Percentiles rank a stretch among this genome's conserved stretches.
Evolutionary conservation across 2,113 vertebrate genomes (phyloP).

Genomic region (Pteropus alecto): DNA sequence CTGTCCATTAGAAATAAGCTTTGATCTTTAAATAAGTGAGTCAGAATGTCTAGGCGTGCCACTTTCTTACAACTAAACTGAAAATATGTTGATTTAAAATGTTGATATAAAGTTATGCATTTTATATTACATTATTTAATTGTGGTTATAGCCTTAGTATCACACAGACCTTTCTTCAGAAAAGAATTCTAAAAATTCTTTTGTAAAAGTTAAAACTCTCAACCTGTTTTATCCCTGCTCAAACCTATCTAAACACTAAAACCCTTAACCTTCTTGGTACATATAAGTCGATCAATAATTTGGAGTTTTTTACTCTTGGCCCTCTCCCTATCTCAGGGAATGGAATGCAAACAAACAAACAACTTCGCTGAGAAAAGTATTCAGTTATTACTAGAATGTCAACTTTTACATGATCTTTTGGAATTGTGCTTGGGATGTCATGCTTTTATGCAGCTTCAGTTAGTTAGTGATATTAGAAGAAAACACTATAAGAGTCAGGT

Average conservation of each 20-base stretch:
- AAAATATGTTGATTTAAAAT: neutral
- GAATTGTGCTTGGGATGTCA: neutral
- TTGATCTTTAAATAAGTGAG: neutral
- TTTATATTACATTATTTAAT: conserved; percentile 5
- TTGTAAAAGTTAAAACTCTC: neutral
- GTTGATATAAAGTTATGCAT: neutral
- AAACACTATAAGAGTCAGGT: neutral
- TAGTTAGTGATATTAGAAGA: neutral
- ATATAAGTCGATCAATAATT: neutral
- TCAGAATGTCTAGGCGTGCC: neutral
- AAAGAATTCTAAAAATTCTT: neutral
- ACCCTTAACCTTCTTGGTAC: neutral
- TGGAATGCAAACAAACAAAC: neutral
- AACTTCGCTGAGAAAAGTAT: neutral
- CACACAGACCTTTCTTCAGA: neutral
- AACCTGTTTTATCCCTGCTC: neutral
- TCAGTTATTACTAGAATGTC: neutral
- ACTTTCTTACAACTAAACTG: neutral
- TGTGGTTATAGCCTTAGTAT: neutral
- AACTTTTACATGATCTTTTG: neutral
- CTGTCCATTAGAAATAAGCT: neutral
- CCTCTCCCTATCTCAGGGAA: neutral
- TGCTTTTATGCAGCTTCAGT: neutral
- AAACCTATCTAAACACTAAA: neutral
- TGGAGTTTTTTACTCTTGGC: neutral